These are phyloP conservation scores for Scytalopus superciliaris DNA, from an alignment of 2,113 vertebrate species.

Conservation along the genomic window DNA sequence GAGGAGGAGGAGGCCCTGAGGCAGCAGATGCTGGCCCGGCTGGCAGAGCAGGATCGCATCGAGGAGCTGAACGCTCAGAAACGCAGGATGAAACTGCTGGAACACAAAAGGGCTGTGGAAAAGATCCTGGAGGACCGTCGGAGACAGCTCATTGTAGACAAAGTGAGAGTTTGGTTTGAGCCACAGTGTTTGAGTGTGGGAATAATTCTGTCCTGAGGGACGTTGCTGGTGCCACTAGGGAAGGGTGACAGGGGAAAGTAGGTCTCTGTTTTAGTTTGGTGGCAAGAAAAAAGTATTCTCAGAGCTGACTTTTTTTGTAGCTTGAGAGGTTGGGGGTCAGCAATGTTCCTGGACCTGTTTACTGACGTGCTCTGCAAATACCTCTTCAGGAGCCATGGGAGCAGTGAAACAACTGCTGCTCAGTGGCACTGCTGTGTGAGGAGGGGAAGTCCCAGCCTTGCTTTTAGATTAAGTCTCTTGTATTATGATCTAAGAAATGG, in stretches of 20 bases:
- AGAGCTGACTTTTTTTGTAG: not conserved
- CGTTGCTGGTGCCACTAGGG: not conserved
- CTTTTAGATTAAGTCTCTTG: not conserved
- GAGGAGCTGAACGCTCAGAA: conserved; percentile 92
- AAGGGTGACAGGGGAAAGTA: not conserved
- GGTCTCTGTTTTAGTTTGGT: not conserved
- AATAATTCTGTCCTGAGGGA: not conserved
- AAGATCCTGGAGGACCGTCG: conserved; percentile 83
- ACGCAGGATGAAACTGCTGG: conserved; percentile 87
- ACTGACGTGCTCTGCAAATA: not conserved
- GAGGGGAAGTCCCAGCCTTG: not conserved
- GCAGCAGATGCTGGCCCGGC: conserved; percentile 82
- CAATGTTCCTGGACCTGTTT: not conserved
- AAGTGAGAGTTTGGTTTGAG: conserved; percentile 71
- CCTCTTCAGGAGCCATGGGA: not conserved
- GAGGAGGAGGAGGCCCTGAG: conserved; percentile 85
- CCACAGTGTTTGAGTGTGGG: not conserved
- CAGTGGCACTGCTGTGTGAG: not conserved
- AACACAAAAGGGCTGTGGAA: conserved; percentile 85
- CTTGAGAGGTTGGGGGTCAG: not conserved
- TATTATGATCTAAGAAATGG: not conserved
- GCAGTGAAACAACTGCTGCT: not conserved
- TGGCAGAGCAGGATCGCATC: conserved; percentile 88
- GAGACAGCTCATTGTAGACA: conserved; percentile 78
- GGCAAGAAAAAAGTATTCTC: not conserved